Conservation (phyloP, 2,113 vertebrate species). For the Cyrtonyx montezumae region DNA sequence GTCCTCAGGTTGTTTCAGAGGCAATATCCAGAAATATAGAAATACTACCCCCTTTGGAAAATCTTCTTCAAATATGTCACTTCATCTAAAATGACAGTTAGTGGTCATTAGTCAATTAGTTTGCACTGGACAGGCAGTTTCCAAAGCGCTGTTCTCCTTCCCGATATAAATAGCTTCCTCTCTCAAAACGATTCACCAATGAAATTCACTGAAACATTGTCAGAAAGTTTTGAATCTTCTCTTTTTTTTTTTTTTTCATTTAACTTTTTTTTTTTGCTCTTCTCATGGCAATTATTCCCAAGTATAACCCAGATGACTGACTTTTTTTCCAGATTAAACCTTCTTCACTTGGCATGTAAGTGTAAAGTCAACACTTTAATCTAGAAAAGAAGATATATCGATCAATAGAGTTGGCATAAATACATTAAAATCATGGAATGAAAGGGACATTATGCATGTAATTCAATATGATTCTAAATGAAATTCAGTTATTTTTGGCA, state of each 20-base stretch:
- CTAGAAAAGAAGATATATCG: background rate
- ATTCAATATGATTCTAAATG: background rate
- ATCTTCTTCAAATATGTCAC: background rate
- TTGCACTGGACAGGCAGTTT: background rate
- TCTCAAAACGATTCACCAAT: background rate
- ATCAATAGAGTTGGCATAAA: background rate
- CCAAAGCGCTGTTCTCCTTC: background rate
- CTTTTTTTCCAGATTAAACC: fast-evolving
- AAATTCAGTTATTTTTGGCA: background rate
- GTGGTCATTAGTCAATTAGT: background rate
- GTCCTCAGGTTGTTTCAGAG: background rate
- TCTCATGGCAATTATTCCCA: background rate
- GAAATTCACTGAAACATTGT: background rate
- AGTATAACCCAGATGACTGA: background rate
- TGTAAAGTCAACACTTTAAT: background rate
- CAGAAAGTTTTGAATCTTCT: background rate
- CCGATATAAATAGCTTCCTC: background rate
- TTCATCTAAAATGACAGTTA: background rate
- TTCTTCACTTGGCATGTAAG: background rate
- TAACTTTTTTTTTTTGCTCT: background rate
- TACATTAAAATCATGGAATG: background rate
- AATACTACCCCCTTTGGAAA: background rate
- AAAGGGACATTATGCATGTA: background rate
- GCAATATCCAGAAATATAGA: background rate
- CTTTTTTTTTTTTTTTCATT: background rate